phyloP scores from a whole-genome alignment of 2,797 vertebrate species.

The Rhincodon typus region DNA sequence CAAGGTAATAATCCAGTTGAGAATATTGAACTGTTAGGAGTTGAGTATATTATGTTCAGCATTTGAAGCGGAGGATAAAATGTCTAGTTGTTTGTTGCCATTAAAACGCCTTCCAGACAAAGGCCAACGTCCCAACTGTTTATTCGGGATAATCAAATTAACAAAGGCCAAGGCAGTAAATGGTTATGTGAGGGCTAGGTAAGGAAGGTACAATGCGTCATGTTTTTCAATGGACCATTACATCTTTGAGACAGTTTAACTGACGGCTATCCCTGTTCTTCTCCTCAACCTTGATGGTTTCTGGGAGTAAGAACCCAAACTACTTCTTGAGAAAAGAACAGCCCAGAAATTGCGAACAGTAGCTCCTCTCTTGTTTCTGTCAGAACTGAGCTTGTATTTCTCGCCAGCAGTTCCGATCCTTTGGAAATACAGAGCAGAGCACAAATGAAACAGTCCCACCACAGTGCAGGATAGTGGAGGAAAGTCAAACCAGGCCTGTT shows the following conservation, averaged over 20 bases:
- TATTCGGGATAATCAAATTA: neutral
- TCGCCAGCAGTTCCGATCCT: no score
- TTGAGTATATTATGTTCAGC: neutral
- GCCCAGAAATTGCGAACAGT: no score
- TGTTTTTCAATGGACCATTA: neutral
- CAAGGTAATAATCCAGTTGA: conserved; percentile 3
- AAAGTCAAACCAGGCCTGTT: no score
- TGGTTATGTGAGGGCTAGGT: neutral
- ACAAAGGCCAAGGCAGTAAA: neutral
- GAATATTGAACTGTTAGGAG: neutral
- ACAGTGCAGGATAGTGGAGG: no score
- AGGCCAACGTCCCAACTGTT: neutral
- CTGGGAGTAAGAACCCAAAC: neutral
- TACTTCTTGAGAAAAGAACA: neutral
- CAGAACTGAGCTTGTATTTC: no score
- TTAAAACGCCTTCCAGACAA: neutral
- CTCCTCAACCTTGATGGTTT: neutral
- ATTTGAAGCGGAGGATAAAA: neutral
- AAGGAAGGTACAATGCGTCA: neutral
- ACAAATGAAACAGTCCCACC: no score
- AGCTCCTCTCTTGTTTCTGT: no score
- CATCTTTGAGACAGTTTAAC: neutral
- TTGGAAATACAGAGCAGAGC: no score
- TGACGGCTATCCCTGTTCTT: neutral
- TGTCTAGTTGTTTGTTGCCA: neutral